These are phyloP conservation scores for Hippoglossus hippoglossus DNA, from an alignment of 2,797 vertebrate genomes.

Conservation along the genomic window DNA sequence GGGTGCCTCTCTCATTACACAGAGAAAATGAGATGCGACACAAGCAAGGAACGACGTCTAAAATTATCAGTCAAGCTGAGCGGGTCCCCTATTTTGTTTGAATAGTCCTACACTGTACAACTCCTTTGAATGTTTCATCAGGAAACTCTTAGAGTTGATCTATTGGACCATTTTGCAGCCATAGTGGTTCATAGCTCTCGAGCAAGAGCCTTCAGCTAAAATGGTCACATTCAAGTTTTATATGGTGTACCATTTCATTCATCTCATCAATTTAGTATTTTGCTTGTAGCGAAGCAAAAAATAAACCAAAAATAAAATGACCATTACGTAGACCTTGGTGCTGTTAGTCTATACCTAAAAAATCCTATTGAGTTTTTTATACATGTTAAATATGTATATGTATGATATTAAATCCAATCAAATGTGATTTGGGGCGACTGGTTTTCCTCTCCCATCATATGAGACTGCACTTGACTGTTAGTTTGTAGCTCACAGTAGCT, in stretches of 20 bases:
- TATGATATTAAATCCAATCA: no score
- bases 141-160: background rate
- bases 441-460: background rate
- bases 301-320: no score
- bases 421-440: background rate
- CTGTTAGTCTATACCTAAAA: no score
- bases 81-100: constrained; percentile 12
- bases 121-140: background rate
- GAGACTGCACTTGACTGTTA: background rate
- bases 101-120: background rate
- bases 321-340: no score
- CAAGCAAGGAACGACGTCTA: background rate
- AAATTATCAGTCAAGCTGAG: constrained; percentile 16
- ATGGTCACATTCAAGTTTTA: no score
- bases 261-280: no score
- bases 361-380: no score
- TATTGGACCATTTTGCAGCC: background rate
- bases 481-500: no score
- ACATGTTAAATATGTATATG: no score
- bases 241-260: no score
- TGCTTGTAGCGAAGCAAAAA: no score
- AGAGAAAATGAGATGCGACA: constrained; percentile 27
- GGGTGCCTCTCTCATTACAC: constrained; percentile 37
- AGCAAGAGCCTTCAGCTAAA: no score
- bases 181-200: background rate